These are phyloP conservation scores for Tokudaia muenninki DNA, from an alignment of 2,797 vertebrate genomes.

Conservation along the genomic window DNA sequence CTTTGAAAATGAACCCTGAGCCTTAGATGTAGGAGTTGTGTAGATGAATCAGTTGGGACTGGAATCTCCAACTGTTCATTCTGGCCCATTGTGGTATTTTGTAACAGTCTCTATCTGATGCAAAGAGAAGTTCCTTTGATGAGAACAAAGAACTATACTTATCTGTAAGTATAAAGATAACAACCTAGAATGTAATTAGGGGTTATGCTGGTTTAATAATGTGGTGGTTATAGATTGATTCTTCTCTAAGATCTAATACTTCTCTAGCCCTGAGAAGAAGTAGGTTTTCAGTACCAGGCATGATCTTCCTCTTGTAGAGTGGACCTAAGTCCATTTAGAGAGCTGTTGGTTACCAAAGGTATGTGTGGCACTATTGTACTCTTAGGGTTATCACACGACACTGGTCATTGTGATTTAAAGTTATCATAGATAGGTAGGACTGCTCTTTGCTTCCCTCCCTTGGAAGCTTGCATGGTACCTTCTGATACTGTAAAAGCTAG, in stretches of 20 bases:
- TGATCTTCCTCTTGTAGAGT: neutral
- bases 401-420: neutral
- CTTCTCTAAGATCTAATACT: neutral
- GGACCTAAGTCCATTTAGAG: neutral
- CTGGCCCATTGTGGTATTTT: neutral
- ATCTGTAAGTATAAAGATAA: neutral
- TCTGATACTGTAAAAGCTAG: neutral
- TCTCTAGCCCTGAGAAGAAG: neutral
- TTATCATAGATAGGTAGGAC: neutral
- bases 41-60: neutral
- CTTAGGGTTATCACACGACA: neutral
- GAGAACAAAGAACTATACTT: neutral
- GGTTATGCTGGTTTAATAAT: neutral
- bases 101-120: neutral
- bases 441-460: neutral
- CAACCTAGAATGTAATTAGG: neutral
- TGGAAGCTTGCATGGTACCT: neutral
- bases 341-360: neutral
- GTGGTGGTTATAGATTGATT: neutral
- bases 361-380: neutral
- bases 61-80: neutral
- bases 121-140: neutral
- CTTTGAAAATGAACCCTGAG: neutral
- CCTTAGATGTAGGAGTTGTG: neutral
- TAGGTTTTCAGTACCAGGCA: neutral